Base-by-base conservation (phyloP, 2,888 invertebrate species). In the Drosophila percnosoma region DNA sequence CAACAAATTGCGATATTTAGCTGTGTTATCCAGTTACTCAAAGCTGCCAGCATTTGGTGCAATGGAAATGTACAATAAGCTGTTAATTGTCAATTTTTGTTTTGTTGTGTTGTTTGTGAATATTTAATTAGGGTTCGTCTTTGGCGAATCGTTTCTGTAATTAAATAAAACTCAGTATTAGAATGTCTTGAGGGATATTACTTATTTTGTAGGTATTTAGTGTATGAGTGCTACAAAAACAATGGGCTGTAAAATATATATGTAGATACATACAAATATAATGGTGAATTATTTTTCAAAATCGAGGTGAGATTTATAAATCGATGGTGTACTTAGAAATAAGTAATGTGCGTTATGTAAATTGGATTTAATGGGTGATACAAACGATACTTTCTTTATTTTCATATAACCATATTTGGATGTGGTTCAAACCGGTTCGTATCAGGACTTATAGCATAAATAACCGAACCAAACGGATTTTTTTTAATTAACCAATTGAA, bases 131-230 rank as follows among this genome's bases (percentile, higher is more conserved):
- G 89, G 87, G 81, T 82, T 92, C 92, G 82, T 92, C 91, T 91
- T 92, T 92, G 91, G 91, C 92, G 93, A 94, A 93, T 92, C 94
- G 93, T 92, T 94, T 94, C 94, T 94, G 94, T 78, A 94, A 94
- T 80, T 79, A 85, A 78, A 88, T 74, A 80, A 72, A 81, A 81
- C 61, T 77, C 59, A 58, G 52, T 78, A 81, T 79, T 79, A 81
- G 75, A 40, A 60, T 59, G 58, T 73, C 51, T 68, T 69, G 80
- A 68, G 40, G 21, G n/a, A 21, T 45, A 58, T 42, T 27, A 45
- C 45, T 48, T 73, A 51, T 21, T 61, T 15, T 4, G 24, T 13
- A 13, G 5, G n/a, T 21, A 59, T 53, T 53, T 33, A 31, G 59
- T 71, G 21, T 55, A 29, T 40, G 34, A 33, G 42, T 70, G 61